phyloP scores from a whole-genome alignment of 2,113 vertebrate genomes.

The Urocynchramus pylzowi region DNA sequence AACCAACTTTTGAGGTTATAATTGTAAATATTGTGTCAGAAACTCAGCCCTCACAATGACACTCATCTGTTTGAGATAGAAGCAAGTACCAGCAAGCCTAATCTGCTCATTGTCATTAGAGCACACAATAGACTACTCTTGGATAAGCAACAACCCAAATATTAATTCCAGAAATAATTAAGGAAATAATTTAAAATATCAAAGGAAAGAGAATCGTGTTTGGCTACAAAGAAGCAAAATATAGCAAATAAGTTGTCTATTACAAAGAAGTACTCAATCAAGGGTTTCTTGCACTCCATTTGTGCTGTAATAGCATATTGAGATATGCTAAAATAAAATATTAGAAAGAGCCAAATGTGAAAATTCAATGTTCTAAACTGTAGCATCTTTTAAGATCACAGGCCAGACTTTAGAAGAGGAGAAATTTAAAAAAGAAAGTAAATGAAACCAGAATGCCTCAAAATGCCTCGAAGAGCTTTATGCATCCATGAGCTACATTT shows the following conservation, averaged over 20 bases:
- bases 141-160: not conserved
- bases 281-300: not conserved
- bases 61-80: not conserved
- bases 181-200: not conserved
- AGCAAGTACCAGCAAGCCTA: not conserved
- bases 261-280: not conserved
- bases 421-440: not conserved
- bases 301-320: not conserved
- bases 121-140: not conserved
- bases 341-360: not conserved
- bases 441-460: not conserved
- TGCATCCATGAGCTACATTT: not conserved
- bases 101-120: slow-evolving; percentile 3
- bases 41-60: not conserved
- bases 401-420: not conserved
- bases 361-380: not conserved
- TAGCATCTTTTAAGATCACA: not conserved
- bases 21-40: slow-evolving; percentile 43
- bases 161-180: not conserved
- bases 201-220: not conserved
- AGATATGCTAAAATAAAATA: not conserved
- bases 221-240: not conserved
- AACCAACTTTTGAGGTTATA: slow-evolving; percentile 7
- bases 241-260: not conserved
- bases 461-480: not conserved